Base-by-base conservation (phyloP, 2,888 invertebrate genomes). In the Meganola albula region DNA sequence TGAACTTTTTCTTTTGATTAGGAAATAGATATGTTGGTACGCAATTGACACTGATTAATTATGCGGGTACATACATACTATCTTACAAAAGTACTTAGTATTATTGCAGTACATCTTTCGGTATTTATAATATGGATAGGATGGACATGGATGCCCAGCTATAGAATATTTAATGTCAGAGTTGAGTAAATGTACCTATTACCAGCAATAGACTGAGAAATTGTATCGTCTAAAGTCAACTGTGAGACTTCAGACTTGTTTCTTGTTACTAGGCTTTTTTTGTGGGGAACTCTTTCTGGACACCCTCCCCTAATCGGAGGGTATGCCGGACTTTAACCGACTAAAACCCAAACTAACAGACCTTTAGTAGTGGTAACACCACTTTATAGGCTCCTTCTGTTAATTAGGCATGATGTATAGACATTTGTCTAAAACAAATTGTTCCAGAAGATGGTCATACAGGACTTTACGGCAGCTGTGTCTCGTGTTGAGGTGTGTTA, bases 211-310 rank as follows among this genome's bases (percentile, higher is more conserved):
- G n/a, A n/a, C n/a, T n/a, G 27, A 37, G 27, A 32, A 27, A 33
- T 32, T 12, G 27, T 12, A 29, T 29, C 25, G 27, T 8, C 24
- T n/a, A n/a, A n/a, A n/a, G n/a, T n/a, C n/a, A n/a, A n/a, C n/a
- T n/a, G n/a, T n/a, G n/a, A n/a, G 8, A 20, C 3, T 2, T 3
- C 20, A 20, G 20, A 20, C 20, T 20, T 20, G 20, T 2, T 20
- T 20, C 7, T 33, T 27, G 36, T 10, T 28, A 35, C n/a, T 33
- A 24, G 32, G 14, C 24, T 36, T 31, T 14, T 24, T 28, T 14
- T 10, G 31, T 31, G 24, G 20, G 20, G 20, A 20, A 20, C 3
- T 20, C 20, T 20, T 20, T 20, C 3, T 20, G 20, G 20, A 20
- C 20, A 20, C 20, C 20, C 20, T 20, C 16, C 20, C 20, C 2